Evolutionary conservation across 2,113 vertebrate genomes (phyloP).

Genomic region (Eulemur rufifrons): DNA sequence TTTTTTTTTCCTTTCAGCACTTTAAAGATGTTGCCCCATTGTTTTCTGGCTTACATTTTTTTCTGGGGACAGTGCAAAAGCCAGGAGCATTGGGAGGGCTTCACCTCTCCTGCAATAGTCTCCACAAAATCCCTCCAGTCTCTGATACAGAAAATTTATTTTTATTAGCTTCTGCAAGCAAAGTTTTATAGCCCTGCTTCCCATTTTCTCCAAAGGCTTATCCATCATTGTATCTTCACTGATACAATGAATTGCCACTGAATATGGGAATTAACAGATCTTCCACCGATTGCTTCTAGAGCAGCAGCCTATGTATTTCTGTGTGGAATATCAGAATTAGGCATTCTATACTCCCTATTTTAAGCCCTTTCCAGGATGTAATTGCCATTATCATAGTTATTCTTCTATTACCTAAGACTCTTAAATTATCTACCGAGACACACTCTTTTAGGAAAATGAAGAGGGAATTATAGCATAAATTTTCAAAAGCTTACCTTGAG

Average conservation of each 20-base stretch:
- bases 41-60: not conserved
- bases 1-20: not conserved
- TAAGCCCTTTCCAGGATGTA: not conserved
- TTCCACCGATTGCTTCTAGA: not conserved
- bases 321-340: not conserved
- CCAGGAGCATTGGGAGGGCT: not conserved
- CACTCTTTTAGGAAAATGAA: not conserved
- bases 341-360: not conserved
- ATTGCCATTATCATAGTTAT: not conserved
- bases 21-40: not conserved
- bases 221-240: not conserved
- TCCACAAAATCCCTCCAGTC: not conserved
- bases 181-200: not conserved
- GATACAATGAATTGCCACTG: not conserved
- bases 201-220: not conserved
- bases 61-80: not conserved
- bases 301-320: not conserved
- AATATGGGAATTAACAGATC: not conserved
- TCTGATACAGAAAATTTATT: not conserved
- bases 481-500: constrained; percentile 23
- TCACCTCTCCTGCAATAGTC: not conserved
- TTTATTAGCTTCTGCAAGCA: not conserved
- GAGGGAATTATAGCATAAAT: not conserved
- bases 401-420: not conserved
- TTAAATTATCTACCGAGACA: not conserved